Conservation (phyloP, 2,888 invertebrate genomes). For the Schizotus pectinicornis region DNA sequence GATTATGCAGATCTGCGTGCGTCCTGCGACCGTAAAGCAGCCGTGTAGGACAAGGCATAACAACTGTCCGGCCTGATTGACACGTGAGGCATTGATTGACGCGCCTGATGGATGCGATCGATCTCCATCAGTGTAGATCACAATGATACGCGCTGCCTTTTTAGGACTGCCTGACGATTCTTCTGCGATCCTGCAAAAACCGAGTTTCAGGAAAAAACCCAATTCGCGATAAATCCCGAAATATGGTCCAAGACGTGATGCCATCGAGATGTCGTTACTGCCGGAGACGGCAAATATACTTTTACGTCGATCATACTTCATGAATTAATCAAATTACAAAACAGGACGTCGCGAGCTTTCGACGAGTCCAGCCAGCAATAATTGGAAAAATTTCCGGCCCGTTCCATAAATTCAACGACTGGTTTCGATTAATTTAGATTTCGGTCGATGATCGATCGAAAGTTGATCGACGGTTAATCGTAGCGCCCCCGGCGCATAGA, state of each 20-base stretch:
- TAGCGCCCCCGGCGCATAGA: not conserved
- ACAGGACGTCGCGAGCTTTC: slow-evolving; percentile 21
- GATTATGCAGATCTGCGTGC: slow-evolving; percentile 34
- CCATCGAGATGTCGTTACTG: slow-evolving; percentile 22
- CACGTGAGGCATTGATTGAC: slow-evolving; percentile 60
- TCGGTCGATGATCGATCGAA: slow-evolving; percentile 14
- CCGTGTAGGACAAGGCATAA: slow-evolving; percentile 57
- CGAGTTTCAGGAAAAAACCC: slow-evolving; percentile 2
- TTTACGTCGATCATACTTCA: slow-evolving; percentile 34
- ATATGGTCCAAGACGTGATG: not conserved
- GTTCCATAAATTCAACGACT: slow-evolving; percentile 28
- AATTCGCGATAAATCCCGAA: slow-evolving; percentile 8
- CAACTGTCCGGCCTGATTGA: slow-evolving; percentile 59
- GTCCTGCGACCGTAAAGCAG: slow-evolving; percentile 51
- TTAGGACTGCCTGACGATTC: slow-evolving; percentile 46
- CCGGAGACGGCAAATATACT: slow-evolving; percentile 26
- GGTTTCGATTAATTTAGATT: no score
- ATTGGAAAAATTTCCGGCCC: slow-evolving; percentile 23
- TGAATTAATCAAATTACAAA: slow-evolving; percentile 39
- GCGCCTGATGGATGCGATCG: slow-evolving; percentile 58
- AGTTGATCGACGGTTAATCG: slow-evolving; percentile 18
- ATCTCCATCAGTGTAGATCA: slow-evolving; percentile 61
- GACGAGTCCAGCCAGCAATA: slow-evolving; percentile 11
- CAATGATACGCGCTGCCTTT: slow-evolving; percentile 49
- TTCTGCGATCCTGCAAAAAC: slow-evolving; percentile 28